Evolutionary conservation across 2,797 vertebrate genomes (phyloP).

Genomic region (Xerus rutilus): DNA sequence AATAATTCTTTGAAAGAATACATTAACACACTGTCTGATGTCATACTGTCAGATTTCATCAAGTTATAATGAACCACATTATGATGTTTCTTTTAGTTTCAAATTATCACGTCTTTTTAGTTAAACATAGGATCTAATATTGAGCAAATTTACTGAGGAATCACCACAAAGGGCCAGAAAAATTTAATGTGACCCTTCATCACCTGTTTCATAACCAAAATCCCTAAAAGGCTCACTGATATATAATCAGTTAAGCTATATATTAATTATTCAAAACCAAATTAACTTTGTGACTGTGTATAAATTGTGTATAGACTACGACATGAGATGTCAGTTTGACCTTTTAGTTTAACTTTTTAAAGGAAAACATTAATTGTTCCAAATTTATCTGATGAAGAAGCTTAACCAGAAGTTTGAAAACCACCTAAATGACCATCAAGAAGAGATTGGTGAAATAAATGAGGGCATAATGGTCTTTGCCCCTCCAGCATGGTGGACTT

Average conservation of each 20-base stretch:
- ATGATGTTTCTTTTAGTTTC: not conserved
- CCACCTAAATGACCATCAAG: not conserved
- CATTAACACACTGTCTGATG: not conserved
- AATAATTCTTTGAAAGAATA: not conserved
- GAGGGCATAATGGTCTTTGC: not conserved
- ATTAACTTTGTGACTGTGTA: not conserved
- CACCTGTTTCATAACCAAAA: not conserved
- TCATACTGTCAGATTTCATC: not conserved
- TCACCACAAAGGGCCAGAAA: not conserved
- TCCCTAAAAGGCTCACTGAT: not conserved
- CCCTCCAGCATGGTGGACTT: not conserved
- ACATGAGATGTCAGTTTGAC: not conserved
- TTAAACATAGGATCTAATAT: not conserved
- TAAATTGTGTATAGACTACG: not conserved
- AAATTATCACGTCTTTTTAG: not conserved
- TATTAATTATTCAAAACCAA: not conserved
- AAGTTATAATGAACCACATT: not conserved
- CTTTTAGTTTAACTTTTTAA: not conserved
- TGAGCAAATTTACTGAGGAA: not conserved
- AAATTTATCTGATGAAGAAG: conserved; percentile 11
- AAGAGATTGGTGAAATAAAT: not conserved
- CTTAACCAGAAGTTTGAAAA: conserved; percentile 1
- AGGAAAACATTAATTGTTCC: conserved; percentile 9
- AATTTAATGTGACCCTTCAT: not conserved
- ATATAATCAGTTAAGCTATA: not conserved